Evolutionary conservation across 2,797 vertebrate genomes (phyloP).

Genomic region (Uromys caudimaculatus): DNA sequence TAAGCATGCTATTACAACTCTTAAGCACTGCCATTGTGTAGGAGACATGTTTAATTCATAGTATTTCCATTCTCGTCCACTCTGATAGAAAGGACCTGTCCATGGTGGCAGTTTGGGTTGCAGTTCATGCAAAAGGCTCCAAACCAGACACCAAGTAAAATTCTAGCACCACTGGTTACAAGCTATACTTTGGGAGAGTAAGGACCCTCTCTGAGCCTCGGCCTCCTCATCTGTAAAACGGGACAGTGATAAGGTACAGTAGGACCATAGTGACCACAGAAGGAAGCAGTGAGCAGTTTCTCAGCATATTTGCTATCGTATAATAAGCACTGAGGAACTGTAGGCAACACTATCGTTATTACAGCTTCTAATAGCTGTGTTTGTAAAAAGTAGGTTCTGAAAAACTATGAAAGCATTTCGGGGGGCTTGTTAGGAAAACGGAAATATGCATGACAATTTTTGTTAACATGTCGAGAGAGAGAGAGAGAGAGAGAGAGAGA

Average conservation of each 20-base stretch:
- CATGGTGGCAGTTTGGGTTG: neutral
- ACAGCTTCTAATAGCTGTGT: neutral
- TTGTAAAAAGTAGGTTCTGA: conserved; percentile 45
- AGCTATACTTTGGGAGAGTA: neutral
- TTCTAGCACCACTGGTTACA: neutral
- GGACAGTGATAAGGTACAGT: neutral
- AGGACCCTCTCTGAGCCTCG: neutral
- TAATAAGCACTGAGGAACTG: conserved; percentile 12
- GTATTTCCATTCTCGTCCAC: neutral
- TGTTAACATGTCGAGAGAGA: neutral
- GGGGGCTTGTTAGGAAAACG: neutral
- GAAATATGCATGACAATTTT: neutral
- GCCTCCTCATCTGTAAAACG: conserved; percentile 31
- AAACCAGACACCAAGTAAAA: neutral
- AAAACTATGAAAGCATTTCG: conserved; percentile 38
- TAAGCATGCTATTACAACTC: neutral
- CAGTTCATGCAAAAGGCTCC: neutral
- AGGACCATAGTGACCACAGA: neutral
- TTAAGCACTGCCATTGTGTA: neutral
- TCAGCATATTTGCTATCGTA: neutral
- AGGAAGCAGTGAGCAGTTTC: conserved; percentile 8
- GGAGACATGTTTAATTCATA: neutral
- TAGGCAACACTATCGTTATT: conserved; percentile 1
- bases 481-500: fast-evolving
- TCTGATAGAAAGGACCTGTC: neutral